phyloP scores from a whole-genome alignment of 2,797 vertebrate genomes.

The Esox lucius region DNA sequence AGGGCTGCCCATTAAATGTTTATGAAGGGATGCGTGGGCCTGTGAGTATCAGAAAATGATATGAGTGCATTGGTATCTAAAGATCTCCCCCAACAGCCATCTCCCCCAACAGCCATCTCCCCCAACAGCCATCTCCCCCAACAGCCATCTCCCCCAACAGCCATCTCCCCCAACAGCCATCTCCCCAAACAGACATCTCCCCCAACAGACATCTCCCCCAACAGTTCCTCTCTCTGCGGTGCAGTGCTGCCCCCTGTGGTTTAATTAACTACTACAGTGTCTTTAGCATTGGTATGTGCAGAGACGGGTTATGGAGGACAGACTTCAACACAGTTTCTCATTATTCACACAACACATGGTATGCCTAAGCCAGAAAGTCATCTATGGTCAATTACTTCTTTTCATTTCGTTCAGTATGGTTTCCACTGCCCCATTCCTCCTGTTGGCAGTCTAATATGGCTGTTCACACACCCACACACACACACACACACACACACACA shows the following conservation, averaged over 20 bases:
- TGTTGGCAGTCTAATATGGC: background rate
- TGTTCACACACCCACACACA: background rate
- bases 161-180: background rate
- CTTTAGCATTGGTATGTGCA: background rate
- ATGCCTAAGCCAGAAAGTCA: background rate
- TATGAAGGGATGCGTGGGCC: conserved; percentile 24
- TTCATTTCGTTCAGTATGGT: background rate
- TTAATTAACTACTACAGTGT: conserved; percentile 13
- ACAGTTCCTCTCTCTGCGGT: conserved; percentile 15
- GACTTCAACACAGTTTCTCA: conserved; percentile 38
- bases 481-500: background rate
- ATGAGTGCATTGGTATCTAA: background rate
- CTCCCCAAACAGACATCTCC: background rate
- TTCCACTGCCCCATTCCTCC: no score
- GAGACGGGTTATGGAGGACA: conserved; percentile 9
- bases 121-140: background rate
- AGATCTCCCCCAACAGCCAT: background rate
- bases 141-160: background rate
- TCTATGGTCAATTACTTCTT: conserved; percentile 5
- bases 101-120: background rate
- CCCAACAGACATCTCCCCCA: background rate
- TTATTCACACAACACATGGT: conserved; percentile 15
- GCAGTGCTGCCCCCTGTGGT: conserved; percentile 58
- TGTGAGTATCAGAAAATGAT: conserved; percentile 14
- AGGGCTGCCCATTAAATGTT: conserved; percentile 37